Evolutionary conservation across 2,797 vertebrate genomes (phyloP).

Genomic region (Babyrousa celebensis): DNA sequence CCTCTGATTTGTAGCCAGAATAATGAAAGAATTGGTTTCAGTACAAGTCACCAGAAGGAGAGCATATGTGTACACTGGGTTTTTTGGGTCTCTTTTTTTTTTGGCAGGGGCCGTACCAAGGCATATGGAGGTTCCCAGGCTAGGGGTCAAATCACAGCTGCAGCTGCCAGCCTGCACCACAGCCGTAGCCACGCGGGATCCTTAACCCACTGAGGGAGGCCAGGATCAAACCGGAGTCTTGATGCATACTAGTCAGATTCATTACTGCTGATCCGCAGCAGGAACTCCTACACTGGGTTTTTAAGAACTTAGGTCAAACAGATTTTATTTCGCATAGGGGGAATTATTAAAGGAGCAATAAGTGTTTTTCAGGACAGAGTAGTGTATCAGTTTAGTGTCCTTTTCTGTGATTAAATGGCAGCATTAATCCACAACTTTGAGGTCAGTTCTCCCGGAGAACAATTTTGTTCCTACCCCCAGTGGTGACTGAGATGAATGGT

Average conservation of each 20-base stretch:
- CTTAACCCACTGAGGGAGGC: too few species aligned
- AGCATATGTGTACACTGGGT: neutral
- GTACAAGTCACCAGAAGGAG: neutral
- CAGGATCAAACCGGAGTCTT: too few species aligned
- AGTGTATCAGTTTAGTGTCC: neutral
- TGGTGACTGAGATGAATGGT: conserved; percentile 27
- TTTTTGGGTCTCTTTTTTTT: too few species aligned
- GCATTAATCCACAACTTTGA: conserved; percentile 18
- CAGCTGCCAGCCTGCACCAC: too few species aligned
- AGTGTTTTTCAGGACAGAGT: conserved; percentile 30
- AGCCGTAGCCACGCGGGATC: too few species aligned
- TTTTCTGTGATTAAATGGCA: conserved; percentile 47
- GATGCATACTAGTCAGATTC: too few species aligned
- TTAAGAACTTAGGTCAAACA: conserved; percentile 38
- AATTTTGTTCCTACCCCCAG: neutral
- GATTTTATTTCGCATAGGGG: conserved; percentile 10
- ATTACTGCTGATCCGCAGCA: too few species aligned
- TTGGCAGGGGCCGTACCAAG: too few species aligned
- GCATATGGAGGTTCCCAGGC: too few species aligned
- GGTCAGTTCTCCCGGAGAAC: neutral
- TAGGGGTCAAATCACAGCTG: too few species aligned
- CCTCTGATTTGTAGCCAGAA: conserved; percentile 22
- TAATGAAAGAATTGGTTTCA: neutral
- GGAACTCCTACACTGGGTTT: neutral
- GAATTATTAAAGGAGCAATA: neutral